Evolutionary conservation across 2,797 vertebrate genomes (phyloP), one percentile per base, ranked within the genome.

Genomic region (Trachops cirrhosus): DNA sequence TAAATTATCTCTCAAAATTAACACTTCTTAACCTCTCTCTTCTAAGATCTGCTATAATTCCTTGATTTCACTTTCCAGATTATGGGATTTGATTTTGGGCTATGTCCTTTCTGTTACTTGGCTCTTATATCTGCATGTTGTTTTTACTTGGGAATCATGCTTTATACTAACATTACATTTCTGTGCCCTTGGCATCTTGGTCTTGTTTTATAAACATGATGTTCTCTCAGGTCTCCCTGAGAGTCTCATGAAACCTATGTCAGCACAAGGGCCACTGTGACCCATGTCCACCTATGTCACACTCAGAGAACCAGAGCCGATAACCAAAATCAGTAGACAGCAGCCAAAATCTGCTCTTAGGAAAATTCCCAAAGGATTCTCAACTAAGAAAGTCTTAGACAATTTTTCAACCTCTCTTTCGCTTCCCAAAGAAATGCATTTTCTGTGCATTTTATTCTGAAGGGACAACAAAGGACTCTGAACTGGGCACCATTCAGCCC

Each of bases 71-170:
- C 11, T 21, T 34, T 52, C 64, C 6, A 1, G 34, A 4, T 4
- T 4, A 16, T 44, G 48, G 34, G n/a, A 32, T 44, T 32, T 16
- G 14, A 1, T 7, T 39, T 22, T 2, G 0, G 8, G 6, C 10
- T 21, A 1, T 24, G 6, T 32, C 32, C 10, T 32, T 70, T 18
- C 71, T 59, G 26, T 59, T 26, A 9, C 2, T 9, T 22, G 34
- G 44, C 6, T 2, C 73, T 86, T 21, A 22, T 7, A 8, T 73
- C 19, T 1, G 19, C 12, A 57, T 57, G 54, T 57, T 57, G 54
- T 57, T 57, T 57, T 57, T 57, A 57, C 26, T 57, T 57, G 22
- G 5, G 37, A 32, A 26, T 37, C 68, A 6, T 3, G 24, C 37
- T 85, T 32, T 39, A 22, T 5, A 24, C 67, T 19, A 15, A 3